Percentiles rank a stretch among this genome's conserved stretches.
These are phyloP conservation scores for Pocillopora grandis DNA, from an alignment of 92 coral and sea anemone species.

Conservation along the genomic window DNA sequence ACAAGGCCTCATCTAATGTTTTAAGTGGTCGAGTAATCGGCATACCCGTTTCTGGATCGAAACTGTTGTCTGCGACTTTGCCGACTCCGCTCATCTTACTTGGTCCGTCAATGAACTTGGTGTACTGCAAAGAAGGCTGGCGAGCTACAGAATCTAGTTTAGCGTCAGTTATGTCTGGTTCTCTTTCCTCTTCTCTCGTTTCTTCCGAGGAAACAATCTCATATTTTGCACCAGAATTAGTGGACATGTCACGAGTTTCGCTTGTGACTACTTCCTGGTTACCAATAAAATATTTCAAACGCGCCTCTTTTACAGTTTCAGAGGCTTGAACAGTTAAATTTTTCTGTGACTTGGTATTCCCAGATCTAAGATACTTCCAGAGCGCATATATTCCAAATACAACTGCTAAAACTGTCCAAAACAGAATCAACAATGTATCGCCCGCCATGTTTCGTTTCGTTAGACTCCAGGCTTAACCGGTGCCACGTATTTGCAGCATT, in stretches of 20 bases:
- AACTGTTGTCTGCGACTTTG: slow-evolving; percentile 18
- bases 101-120: slow-evolving; percentile 50
- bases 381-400: slow-evolving; percentile 56
- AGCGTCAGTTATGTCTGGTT: not conserved
- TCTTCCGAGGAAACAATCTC: slow-evolving; percentile 28
- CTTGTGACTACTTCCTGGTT: slow-evolving; percentile 4
- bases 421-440: slow-evolving; percentile 49
- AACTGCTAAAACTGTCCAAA: slow-evolving; percentile 67
- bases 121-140: slow-evolving; percentile 11
- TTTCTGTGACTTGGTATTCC: slow-evolving; percentile 5
- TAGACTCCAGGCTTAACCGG: slow-evolving; percentile 30
- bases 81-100: not conserved
- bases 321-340: slow-evolving; percentile 2
- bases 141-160: slow-evolving; percentile 2
- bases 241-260: not conserved
- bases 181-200: slow-evolving; percentile 15
- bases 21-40: slow-evolving; percentile 85
- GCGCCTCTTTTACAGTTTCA: slow-evolving; percentile 49
- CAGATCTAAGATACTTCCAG: slow-evolving; percentile 70
- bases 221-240: not conserved
- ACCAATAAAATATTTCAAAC: slow-evolving; percentile 56
- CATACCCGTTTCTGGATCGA: slow-evolving; percentile 68
- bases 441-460: slow-evolving; percentile 75
- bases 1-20: slow-evolving; percentile 71
- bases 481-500: not conserved